Evolutionary conservation across 2,113 vertebrate species (phyloP), one percentile per base, ranked within the genome.

Genomic region (Eptesicus fuscus): DNA sequence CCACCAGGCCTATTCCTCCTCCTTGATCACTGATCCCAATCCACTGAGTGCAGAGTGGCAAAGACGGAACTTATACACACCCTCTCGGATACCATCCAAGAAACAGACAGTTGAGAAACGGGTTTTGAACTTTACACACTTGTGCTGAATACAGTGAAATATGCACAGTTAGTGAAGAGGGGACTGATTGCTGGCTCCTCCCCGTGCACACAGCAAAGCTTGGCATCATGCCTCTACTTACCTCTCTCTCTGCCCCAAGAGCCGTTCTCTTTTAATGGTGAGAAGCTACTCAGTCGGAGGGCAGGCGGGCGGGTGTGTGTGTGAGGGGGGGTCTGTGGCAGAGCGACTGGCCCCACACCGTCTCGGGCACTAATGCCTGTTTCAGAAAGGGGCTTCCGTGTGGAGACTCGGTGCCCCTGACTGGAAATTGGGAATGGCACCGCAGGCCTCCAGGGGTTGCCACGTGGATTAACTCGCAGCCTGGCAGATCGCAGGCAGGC

Each of bases 271-370:
- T 67, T 32, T 17, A 22, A 51, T 4, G 13, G 22, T 51, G 80
- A 83, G 70, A 44, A 71, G 20, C 13, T 67, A 76, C 65, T n/a
- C 5, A 17, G 23, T 32, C 25, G 28, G 13, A 56, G 35, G 9
- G 51, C 28, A 17, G 17, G 1, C 37, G 4, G 42, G 35, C 7
- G 37, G 20, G 5, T 9, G n/a, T n/a, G n/a, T n/a, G n/a, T n/a
- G n/a, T n/a, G 13, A 3, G 2, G 2, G 7, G 9, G n/a, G 10
- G 40, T 42, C 67, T 32, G 10, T 0, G 5, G 40, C n/a, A 40
- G 23, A 77, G 32, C 13, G 16, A 16, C 8, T 28, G n/a, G 35
- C 17, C 79, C 20, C 10, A 47, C 63, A 51, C 30, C 67, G 2
- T 63, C 20, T 37, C 69, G 25, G 32, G 30, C 9, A 30, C 14